A percentile compares a stretch with the other conserved stretches of the same genome.
Evolutionary conservation across 2,113 vertebrate genomes (phyloP).

Genomic region (Leptobrachium leishanense): DNA sequence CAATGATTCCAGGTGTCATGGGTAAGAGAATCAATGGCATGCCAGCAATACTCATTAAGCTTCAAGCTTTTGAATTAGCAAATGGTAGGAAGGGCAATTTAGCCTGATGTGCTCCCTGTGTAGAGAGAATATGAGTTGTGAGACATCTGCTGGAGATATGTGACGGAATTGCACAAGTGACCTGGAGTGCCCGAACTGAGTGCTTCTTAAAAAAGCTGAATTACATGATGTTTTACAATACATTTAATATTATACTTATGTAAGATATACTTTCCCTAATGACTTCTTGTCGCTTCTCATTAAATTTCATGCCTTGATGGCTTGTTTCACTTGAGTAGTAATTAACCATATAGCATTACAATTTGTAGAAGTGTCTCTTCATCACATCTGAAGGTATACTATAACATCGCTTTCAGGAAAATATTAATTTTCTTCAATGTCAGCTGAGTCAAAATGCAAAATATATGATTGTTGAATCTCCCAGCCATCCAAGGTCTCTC

Average conservation of each 20-base stretch:
- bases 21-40: neutral
- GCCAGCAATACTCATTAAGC: slow-evolving; percentile 9
- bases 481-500: too few species aligned
- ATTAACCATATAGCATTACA: too few species aligned
- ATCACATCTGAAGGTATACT: too few species aligned
- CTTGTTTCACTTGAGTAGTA: neutral
- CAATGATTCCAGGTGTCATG: neutral
- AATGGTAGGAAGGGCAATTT: neutral
- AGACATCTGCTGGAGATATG: slow-evolving; percentile 16
- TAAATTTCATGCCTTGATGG: neutral
- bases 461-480: too few species aligned
- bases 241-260: slow-evolving; percentile 17
- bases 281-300: neutral
- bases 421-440: too few species aligned
- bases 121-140: neutral
- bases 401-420: too few species aligned
- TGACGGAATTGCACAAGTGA: slow-evolving; percentile 26
- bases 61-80: slow-evolving; percentile 15
- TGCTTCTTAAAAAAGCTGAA: neutral
- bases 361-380: too few species aligned
- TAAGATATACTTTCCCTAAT: neutral
- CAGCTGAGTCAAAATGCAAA: too few species aligned
- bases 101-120: neutral
- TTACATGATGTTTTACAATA: slow-evolving; percentile 29
- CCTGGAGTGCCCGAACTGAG: neutral